Evolutionary conservation across 1,140 invertebrate species (phyloP), one percentile per base, ranked within the genome.

Genomic region (Heliconius himera): DNA sequence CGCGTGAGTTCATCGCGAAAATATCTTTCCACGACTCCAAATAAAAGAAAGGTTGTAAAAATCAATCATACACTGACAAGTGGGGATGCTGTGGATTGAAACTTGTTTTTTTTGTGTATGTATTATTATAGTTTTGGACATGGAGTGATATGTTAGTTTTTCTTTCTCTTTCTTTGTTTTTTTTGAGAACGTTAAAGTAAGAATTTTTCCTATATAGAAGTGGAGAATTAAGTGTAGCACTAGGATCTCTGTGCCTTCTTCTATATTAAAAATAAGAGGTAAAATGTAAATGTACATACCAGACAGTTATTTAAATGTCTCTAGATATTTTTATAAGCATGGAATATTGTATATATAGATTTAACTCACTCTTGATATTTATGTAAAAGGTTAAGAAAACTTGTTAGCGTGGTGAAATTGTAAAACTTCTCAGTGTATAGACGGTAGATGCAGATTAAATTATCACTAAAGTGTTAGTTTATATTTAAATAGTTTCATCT

Each of bases 1-100:
- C 79, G 79, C 54, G 72, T 73, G 79, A 81, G 76, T 77, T 70
- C 71, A 74, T 81, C 79, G 79, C 77, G 73, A 81, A 80, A 81
- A 81, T 77, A 81, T 81, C 79, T 74, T 73, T 49, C 70, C 76
- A 73, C 75, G 70, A 77, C 75, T 60, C 56, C 38, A 46, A 66
- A 77, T 81, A 71, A 75, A 81, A 29, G 76, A 74, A 71, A 77
- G 38, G 41, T 51, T 72, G 75, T 81, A 81, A 81, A 80, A 77
- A 70, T 29, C 72, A 66, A 81, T 77, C 79, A 81, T 80, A 80
- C 41, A 74, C 75, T 77, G 76, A 77, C 76, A 71, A 77, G 33
- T 77, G 66, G 70, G 26, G 60, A 66, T 16, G 22, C 60, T 66
- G 60, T 26, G 9, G 60, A 66, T 66, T 66, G 60, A 29, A 66